A percentile compares a stretch with the other conserved stretches of the same genome.
Conservation (phyloP, 2,797 vertebrate species). For the Lacerta bilineata region DNA sequence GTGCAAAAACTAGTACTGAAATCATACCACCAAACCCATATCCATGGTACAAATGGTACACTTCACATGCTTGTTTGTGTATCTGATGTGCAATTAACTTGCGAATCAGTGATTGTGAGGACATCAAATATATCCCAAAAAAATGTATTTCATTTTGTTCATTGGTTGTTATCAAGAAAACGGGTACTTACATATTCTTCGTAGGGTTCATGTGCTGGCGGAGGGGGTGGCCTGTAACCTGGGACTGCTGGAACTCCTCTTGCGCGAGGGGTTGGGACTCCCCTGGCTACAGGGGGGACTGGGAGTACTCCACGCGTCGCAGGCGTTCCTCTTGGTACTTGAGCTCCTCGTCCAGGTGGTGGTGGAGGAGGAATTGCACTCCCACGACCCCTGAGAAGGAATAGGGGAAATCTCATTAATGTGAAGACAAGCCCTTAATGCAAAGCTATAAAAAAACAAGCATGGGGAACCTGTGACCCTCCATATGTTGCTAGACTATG, state of each 20-base stretch:
- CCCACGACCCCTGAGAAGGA: conserved; percentile 86
- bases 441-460: background rate
- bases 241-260: conserved; percentile 83
- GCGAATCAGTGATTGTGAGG: background rate
- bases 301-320: conserved; percentile 87
- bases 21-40: background rate
- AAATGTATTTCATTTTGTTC: background rate
- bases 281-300: conserved; percentile 84
- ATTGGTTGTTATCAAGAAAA: rapidly evolving
- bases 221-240: conserved; percentile 89
- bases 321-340: conserved; percentile 85
- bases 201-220: conserved; percentile 90
- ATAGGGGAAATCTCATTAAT: background rate
- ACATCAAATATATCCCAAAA: background rate
- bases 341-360: conserved; percentile 86
- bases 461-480: too few relatives aligned
- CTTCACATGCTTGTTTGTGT: background rate
- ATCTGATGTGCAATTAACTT: background rate
- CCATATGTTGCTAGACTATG: too few relatives aligned
- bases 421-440: background rate
- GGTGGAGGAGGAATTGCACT: conserved; percentile 83
- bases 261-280: conserved; percentile 84
- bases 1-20: background rate
- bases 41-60: background rate
- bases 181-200: conserved; percentile 95